Evolutionary conservation across 92 coral and sea anemone species (phyloP), one percentile per base, ranked within the genome.

Genomic region (Pocillopora meandrina): DNA sequence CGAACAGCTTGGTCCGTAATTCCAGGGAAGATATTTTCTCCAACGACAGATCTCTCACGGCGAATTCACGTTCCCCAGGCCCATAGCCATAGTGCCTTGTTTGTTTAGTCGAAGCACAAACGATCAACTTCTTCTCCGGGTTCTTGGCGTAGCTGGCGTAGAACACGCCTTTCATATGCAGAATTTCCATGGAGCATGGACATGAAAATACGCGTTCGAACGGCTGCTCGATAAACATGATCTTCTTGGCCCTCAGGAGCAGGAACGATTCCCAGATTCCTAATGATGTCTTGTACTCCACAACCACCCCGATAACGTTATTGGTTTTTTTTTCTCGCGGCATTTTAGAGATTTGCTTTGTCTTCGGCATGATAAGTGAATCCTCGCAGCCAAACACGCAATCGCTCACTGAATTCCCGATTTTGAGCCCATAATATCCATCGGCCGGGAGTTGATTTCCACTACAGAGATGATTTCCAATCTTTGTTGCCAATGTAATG

Each of bases 81-180:
- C 80, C 87, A 83, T 83, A 83, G 52, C 80, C 80, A 83, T 80
- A 73, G 66, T 83, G 87, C 60, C 70, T 71, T 72, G 63, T 64
- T 71, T 60, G 87, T 83, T 83, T 72, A 72, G 79, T 47, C 79
- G 58, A 1, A 82, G 77, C 58, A 71, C 70, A 56, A 71, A 71
- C 17, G 31, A 71, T 82, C 86, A 11, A 82, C 78, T 71, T 82
- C 85, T 59, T 82, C 86, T 58, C 79, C 59, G 31, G 77, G 79
- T 57, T 82, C 86, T 72, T 82, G 57, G 36, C 77, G 61, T 59
- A 82, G 71, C 56, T 82, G 86, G 67, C 79, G 61, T 15, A 82
- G 69, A 66, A 71, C 86, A 71, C 72, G 77, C 71, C 79, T 82
- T 71, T 82, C 61, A 79, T 14, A 58, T 12, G 60, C 79, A 20